Base-by-base conservation (phyloP, 2,888 invertebrate species). In the Pyralis farinalis region DNA sequence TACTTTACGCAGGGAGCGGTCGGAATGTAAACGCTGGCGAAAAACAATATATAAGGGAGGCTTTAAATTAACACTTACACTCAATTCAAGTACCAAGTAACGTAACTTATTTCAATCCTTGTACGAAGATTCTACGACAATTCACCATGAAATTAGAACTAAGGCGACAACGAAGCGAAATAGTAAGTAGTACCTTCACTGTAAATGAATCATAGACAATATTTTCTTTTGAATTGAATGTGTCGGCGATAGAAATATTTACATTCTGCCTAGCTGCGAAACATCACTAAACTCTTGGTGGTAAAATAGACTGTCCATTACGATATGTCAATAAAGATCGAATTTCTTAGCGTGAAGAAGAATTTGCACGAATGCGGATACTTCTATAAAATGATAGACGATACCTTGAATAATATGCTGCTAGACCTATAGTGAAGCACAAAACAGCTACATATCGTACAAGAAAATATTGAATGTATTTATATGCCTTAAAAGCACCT, bases 1-100 rank as follows among this genome's bases (percentile, higher is more conserved):
- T 83, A 79, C 79, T 76, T 69, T 74, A 76, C 74, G 76, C 76
- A 76, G 87, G 87, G 87, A 88, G 87, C 87, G 87, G 87, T 82
- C 87, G 74, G 71, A 80, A 73, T 73, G 71, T 66, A 73, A 72
- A 80, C 73, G 66, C 65, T 67, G 61, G 55, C 55, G 61, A 59
- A 63, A 62, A 60, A 67, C 62, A 60, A 60, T 47, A 58, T 51
- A 53, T 49, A 53, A 51, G 46, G 47, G 55, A 60, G 47, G 53
- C 57, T 38, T 58, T 51, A 52, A 55, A 61, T 67, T 55, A 61
- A 68, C 73, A 69, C 53, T 68, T 62, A 71, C 61, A 74, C 67
- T 59, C 55, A 60, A 65, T 53, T 51, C 51, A 55, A 71, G 59
- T 74, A 79, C 74, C 62, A 68, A 71, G 65, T 59, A 70, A 59